Evolutionary conservation across 2,888 invertebrate species (phyloP), one percentile per base, ranked within the genome.

Genomic region (Andrena bicolor): DNA sequence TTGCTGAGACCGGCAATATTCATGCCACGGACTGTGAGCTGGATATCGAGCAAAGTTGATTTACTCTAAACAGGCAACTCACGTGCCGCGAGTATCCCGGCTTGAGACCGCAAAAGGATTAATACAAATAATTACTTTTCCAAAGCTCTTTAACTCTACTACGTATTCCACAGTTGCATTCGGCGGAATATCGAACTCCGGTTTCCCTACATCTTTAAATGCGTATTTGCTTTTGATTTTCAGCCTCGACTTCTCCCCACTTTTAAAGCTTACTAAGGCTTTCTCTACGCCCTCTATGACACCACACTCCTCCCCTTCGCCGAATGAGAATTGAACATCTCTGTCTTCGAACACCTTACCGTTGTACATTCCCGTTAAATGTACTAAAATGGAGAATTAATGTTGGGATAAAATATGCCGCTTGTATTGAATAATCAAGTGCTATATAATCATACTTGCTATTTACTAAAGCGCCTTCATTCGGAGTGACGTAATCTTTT

Each of bases 231-330:
- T 95, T 89, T 96, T 95, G 70, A 99, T 95, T 81, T 95, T 95
- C 3, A 98, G 92, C 83, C 95, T 94, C 0, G 98, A 97, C 78
- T 96, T 96, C 94, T 99, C 99, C 0, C 96, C 96, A 88, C 96
- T 96, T 88, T 96, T 96, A 94, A 99, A 98, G 92, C 96, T 97
- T 87, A 96, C 96, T 2, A 99, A 91, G 0, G 97, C 98, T 82
- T 95, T 95, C 93, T 99, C 98, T 13, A 99, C 93, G 10, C 99
- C 99, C 71, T 96, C 96, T 49, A 98, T 95, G 35, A 99, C 94
- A 80, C 96, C 96, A 68, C 94, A 94, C 82, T 97, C 97, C 73
- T 94, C 95, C 8, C 98, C 98, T 94, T 99, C 99, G 0, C 99
- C 99, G 26, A 99, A 94, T 20, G 95, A 94, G 94, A 99, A 99